Base-by-base conservation (phyloP, 1,140 invertebrate species). In the Uloborus diversus region DNA sequence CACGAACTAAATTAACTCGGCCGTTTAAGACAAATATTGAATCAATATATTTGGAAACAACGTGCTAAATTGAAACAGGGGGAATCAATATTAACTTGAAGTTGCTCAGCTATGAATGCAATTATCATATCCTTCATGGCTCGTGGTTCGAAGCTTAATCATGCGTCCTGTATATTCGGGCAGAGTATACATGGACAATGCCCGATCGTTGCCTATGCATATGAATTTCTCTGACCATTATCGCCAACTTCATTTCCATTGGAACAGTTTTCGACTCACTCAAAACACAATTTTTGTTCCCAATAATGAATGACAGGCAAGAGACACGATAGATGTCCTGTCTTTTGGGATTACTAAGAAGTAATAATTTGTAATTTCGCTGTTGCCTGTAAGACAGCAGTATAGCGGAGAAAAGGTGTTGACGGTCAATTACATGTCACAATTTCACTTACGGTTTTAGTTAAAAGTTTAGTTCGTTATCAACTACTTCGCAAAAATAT, bases 21-120 rank as follows among this genome's bases (percentile, higher is more conserved):
- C 56, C 71, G 71, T 75, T 75, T 75, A 75, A 75, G 71, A 75
- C 64, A 75, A 75, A 75, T 75, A 75, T 75, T 75, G 71, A 75
- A 75, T 75, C 71, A 75, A 75, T 75, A 75, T 75, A 75, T 75
- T 75, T 59, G 37, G 71, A 51, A 75, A 75, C 71, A 75, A 75
- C 59, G 71, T 75, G 71, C 71, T 75, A 75, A 75, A 75, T 75
- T 75, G 71, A 75, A 75, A 75, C 57, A 42, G 71, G 71, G 57
- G 71, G 30, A 75, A 75, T 75, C 71, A 75, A 75, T 75, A 75
- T 75, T 75, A 75, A 75, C 71, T 75, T 64, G 71, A 75, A 57
- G 71, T 75, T 75, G 71, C 42, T 57, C 71, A 75, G 35, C 71
- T 64, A 75, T 75, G 71, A 75, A 75, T 75, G 71, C 71, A 75